Conservation (phyloP, 2,113 vertebrate genomes). For the Andinoacara biseriatus region DNA sequence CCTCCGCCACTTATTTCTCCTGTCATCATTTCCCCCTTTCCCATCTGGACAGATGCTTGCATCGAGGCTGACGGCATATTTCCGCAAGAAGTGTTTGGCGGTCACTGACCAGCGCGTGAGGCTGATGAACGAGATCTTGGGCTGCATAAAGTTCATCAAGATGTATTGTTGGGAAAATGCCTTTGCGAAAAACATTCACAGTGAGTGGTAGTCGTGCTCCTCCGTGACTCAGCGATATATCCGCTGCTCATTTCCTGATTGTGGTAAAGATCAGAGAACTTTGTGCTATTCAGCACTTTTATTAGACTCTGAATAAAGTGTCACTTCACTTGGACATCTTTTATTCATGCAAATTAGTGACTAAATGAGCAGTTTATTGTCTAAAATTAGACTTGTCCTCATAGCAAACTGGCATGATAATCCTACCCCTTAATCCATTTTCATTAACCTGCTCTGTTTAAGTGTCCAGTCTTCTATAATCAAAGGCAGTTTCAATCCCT, state of each 20-base stretch:
- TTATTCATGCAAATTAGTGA: conserved; percentile 28
- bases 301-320: neutral
- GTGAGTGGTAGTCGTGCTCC: conserved; percentile 68
- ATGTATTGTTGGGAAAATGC: conserved; percentile 86
- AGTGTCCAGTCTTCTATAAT: conserved; percentile 39
- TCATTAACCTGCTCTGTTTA: conserved; percentile 44
- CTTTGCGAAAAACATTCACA: conserved; percentile 79
- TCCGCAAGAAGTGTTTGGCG: conserved; percentile 81
- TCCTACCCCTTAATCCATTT: conserved; percentile 54
- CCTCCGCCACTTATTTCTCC: conserved; percentile 55
- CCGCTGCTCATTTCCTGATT: conserved; percentile 34
- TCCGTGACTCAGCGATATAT: conserved; percentile 10
- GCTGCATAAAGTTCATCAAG: conserved; percentile 86
- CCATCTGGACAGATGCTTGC: conserved; percentile 80
- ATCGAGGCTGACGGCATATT: conserved; percentile 83
- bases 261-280: neutral
- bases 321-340: conserved; percentile 31
- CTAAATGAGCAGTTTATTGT: conserved; percentile 39
- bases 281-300: conserved; percentile 3
- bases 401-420: conserved; percentile 32
- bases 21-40: conserved; percentile 60
- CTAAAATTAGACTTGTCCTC: conserved; percentile 46
- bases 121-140: conserved; percentile 86
- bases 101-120: conserved; percentile 83
- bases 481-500: conserved; percentile 46